phyloP scores from a whole-genome alignment of 1,140 invertebrate genomes.

The Pseudomyrmex pallidus region DNA sequence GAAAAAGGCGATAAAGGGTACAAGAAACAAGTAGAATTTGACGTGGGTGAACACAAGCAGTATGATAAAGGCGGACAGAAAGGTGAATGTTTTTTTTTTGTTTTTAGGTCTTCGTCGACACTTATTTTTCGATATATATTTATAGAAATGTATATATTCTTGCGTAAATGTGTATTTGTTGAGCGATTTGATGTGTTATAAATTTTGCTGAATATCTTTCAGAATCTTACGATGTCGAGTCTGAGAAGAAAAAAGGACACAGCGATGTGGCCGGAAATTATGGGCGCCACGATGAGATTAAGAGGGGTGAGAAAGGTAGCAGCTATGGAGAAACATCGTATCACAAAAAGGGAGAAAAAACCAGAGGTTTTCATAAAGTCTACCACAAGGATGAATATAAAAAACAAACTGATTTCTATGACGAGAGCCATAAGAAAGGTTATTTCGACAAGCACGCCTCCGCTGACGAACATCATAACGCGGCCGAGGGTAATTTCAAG shows the following conservation, averaged over 20 bases:
- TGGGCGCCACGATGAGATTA: constrained; percentile 88
- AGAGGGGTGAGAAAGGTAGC: constrained; percentile 88
- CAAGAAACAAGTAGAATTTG: constrained; percentile 86
- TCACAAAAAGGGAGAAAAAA: constrained; percentile 89
- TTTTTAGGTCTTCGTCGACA: constrained; percentile 28
- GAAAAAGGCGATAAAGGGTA: constrained; percentile 87
- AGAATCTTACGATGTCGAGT: constrained; percentile 88
- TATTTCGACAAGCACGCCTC: constrained; percentile 86
- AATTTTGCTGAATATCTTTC: constrained; percentile 45
- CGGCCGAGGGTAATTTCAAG: constrained; percentile 82
- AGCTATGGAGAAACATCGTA: constrained; percentile 87
- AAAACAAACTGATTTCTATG: constrained; percentile 90
- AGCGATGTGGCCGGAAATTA: constrained; percentile 88
- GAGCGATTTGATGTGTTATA: not conserved
- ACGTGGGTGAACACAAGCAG: constrained; percentile 83
- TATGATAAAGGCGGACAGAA: constrained; percentile 76
- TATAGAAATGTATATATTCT: not conserved
- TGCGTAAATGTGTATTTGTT: not conserved
- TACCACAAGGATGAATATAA: constrained; percentile 91
- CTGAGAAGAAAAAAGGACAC: constrained; percentile 88
- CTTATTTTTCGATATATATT: constrained; percentile 9
- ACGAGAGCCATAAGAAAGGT: constrained; percentile 88
- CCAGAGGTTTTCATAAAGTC: constrained; percentile 90
- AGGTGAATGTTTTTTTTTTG: constrained; percentile 71
- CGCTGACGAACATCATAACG: constrained; percentile 83